Base-by-base conservation (phyloP, 1,140 invertebrate genomes). In the Drosophila obscura region DNA sequence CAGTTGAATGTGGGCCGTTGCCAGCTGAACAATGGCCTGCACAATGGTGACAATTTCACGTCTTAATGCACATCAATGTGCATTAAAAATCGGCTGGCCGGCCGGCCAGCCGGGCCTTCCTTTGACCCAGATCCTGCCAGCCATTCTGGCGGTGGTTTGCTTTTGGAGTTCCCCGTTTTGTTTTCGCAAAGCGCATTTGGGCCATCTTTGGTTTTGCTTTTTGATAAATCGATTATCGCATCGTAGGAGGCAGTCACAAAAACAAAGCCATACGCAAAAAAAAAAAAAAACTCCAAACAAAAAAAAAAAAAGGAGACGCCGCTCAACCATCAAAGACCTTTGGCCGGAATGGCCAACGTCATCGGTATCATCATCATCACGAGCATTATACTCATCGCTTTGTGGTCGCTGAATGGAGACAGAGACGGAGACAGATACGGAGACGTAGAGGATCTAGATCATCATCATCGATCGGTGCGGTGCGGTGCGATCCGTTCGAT, bases 11-110 rank as follows among this genome's bases (percentile, higher is more conserved):
- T 87, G 79, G 76, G 83, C 79, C 73, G 52, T 62, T 69, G 51
- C 76, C 31, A 9, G 49, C 11, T 15, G 48, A 49, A 87, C 83
- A 88, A 87, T 87, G 61, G 58, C 7, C 2, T 2, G 16, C 6
- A 88, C 85, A 90, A 90, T 90, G 81, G 79, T 77, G 82, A 83
- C 89, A 91, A 91, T 91, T 91, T 91, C 89, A 91, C 89, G 90
- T 91, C 89, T 91, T 87, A 91, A 91, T 91, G 89, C 81, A 89
- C 84, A 77, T 83, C 76, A 90, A 91, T 91, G 88, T 71, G 65
- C 80, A 78, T 80, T 74, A 61, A 65, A 66, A 77, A 71, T 73
- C 62, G 81, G 65, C 78, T 11, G 4, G 9, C 11, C 9, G 26
- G 26, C 26, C 1, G 26, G 6, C 16, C 19, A 0, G 1, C 19